Conservation (phyloP, 2,888 invertebrate species). For the Cotesia congregata region DNA sequence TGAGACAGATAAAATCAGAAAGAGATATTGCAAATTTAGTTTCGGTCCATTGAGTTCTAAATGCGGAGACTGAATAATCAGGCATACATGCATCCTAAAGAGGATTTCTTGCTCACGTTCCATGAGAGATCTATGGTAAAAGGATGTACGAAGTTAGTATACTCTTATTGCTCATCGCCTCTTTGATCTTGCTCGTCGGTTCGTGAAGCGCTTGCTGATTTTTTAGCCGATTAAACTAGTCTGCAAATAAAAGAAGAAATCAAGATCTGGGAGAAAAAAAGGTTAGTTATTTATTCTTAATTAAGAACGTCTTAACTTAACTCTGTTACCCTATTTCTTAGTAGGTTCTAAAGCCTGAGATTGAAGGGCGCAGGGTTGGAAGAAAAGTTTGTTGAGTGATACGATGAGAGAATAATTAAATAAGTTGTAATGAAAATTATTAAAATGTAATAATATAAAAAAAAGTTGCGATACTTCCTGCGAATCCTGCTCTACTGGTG, state of each 20-base stretch:
- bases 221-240: too few relatives aligned
- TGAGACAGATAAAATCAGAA: conserved; percentile 54
- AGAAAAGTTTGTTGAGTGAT: not conserved
- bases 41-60: conserved; percentile 70
- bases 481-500: not conserved
- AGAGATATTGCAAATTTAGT: conserved; percentile 53
- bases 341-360: not conserved
- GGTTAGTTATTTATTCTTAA: not conserved
- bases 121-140: not conserved
- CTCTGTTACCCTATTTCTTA: not conserved
- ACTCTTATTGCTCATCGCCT: not conserved
- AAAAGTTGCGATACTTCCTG: not conserved
- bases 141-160: not conserved
- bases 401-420: not conserved
- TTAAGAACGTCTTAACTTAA: not conserved
- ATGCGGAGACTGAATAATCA: conserved; percentile 67
- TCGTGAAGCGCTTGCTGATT: too few relatives aligned
- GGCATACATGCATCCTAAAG: conserved; percentile 62
- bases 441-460: not conserved
- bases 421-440: not conserved
- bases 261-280: not conserved
- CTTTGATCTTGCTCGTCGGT: not conserved
- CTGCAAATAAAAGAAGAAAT: not conserved
- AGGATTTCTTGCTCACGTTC: conserved; percentile 49
- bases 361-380: not conserved